These are phyloP conservation scores for Stichodactyla mertensii DNA, from an alignment of 64 coral and sea anemone genomes.

Conservation along the genomic window DNA sequence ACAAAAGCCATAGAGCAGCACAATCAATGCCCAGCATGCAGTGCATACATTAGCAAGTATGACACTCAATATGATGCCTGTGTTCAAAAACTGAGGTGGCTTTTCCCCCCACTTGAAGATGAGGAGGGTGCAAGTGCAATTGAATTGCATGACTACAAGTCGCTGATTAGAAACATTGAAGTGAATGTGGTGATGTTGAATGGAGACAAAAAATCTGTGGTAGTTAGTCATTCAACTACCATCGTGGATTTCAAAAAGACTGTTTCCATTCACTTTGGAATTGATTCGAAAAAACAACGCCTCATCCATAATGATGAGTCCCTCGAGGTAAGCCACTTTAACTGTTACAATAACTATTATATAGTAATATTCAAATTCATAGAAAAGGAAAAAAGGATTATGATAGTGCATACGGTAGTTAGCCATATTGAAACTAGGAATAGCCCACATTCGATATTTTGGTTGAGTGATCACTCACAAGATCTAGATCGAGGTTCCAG, in stretches of 20 bases:
- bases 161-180: not conserved
- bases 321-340: slow-evolving; percentile 14
- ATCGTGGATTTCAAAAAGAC: slow-evolving; percentile 17
- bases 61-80: not conserved
- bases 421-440: too few species aligned
- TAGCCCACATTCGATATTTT: too few species aligned
- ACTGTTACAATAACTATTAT: too few species aligned
- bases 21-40: not conserved
- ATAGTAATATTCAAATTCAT: too few species aligned
- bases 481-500: too few species aligned
- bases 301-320: slow-evolving; percentile 13
- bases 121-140: not conserved
- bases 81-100: slow-evolving; percentile 6
- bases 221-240: slow-evolving; percentile 6
- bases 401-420: too few species aligned
- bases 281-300: slow-evolving; percentile 33
- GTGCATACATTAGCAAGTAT: not conserved
- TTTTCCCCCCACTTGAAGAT: not conserved
- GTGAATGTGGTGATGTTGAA: slow-evolving; percentile 6
- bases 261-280: slow-evolving; percentile 13
- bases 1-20: not conserved
- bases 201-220: not conserved
- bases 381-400: too few species aligned
- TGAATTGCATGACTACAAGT: not conserved
- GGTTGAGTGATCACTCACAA: too few species aligned